These are phyloP conservation scores for Rhagonycha fulva DNA, from an alignment of 2,888 invertebrate genomes.

Conservation along the genomic window DNA sequence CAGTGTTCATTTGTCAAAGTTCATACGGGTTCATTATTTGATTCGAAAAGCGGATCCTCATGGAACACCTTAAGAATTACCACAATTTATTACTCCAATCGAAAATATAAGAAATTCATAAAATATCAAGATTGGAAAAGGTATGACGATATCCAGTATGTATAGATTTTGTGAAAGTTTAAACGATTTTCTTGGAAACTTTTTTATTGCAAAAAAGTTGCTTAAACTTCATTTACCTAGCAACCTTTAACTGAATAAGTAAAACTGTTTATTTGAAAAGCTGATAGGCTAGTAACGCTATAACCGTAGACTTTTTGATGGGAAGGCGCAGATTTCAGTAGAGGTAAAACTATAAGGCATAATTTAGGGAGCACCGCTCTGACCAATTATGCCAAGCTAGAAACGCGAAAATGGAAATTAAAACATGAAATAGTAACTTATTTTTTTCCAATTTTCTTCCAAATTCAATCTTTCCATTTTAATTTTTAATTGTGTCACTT, in stretches of 20 bases:
- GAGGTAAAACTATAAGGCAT: neutral
- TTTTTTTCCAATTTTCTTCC: no score
- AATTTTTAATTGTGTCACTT: no score
- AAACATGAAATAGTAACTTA: no score
- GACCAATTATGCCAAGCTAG: no score
- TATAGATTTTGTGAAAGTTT: neutral
- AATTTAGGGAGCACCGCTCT: no score
- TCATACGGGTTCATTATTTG: constrained; percentile 56
- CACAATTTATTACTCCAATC: neutral
- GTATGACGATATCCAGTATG: neutral
- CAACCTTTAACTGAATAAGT: neutral
- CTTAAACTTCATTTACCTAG: neutral
- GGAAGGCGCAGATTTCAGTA: neutral
- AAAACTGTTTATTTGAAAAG: neutral
- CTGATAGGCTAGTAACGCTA: neutral
- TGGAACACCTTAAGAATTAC: constrained; percentile 9
- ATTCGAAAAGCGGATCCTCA: constrained; percentile 35
- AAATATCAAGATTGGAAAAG: neutral
- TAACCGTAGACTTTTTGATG: neutral
- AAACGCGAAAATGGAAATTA: no score
- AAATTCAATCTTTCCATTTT: no score
- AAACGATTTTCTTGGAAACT: neutral
- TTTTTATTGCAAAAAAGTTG: neutral
- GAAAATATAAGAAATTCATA: neutral
- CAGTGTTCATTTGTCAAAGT: constrained; percentile 55